Base-by-base conservation (phyloP, 23 tunicate species). In the Trididemnum miniatum region DNA sequence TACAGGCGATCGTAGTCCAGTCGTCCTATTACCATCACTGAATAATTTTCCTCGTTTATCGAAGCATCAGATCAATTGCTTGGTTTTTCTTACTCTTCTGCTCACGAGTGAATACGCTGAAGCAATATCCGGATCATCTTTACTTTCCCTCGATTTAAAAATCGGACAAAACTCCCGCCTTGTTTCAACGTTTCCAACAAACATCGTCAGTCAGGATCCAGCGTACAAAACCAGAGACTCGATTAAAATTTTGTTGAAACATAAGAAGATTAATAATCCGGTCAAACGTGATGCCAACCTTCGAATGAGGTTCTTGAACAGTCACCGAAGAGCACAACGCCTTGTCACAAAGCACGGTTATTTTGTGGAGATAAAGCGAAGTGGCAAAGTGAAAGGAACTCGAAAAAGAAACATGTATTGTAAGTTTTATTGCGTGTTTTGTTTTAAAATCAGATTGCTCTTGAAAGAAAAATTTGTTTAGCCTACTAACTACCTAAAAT, bases 371-470 rank as follows among this genome's bases (percentile, higher is more conserved):
- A 67, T 67, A 3, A 20, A 38, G 18, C 31, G 32, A 33, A 67
- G 32, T 3, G 75, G 75, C 31, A 67, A 32, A 67, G 75, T 67
- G 12, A 67, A 32, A 32, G 75, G 75, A 5, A 67, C 75, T 12
- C 26, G 67, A 18, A 62, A 24, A 62, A 22, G 67, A 26, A 62
- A 24, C 26, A 20, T 24, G n/a, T 62, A 62, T 24, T 20, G 67
- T 62, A n/a, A 62, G 67, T 44, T 7, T 7, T n/a, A n/a, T n/a
- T n/a, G n/a, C n/a, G n/a, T n/a, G n/a, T n/a, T n/a, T n/a, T n/a
- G n/a, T n/a, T n/a, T n/a, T n/a, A n/a, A n/a, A n/a, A n/a, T n/a
- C n/a, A n/a, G n/a, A n/a, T n/a, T n/a, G n/a, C n/a, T n/a, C n/a
- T n/a, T n/a, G n/a, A n/a, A n/a, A n/a, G n/a, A n/a, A n/a, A n/a